Conservation (phyloP, 2,113 vertebrate species). For the Indicator maculatus region DNA sequence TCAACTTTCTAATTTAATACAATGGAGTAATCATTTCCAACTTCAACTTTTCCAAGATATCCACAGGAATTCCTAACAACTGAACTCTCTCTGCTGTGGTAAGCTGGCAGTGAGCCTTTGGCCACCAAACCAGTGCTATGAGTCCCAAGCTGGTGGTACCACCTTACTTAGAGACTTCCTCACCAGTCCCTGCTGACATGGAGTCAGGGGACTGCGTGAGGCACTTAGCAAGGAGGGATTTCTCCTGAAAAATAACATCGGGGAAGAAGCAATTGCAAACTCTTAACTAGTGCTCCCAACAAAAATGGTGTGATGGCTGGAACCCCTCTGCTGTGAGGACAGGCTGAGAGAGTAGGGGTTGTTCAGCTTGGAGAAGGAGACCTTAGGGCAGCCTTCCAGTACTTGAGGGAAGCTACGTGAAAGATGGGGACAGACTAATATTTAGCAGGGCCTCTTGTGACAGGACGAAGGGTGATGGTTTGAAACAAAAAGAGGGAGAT, state of each 20-base stretch:
- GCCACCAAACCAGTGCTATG: rapidly evolving
- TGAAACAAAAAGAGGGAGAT: neutral
- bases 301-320: neutral
- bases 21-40: neutral
- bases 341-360: neutral
- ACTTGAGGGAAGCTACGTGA: neutral
- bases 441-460: neutral
- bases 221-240: neutral
- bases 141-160: neutral
- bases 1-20: neutral
- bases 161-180: neutral
- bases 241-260: neutral
- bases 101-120: rapidly evolving
- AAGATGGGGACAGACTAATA: neutral
- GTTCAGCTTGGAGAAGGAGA: neutral
- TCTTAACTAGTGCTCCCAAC: neutral
- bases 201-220: neutral
- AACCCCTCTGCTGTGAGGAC: neutral
- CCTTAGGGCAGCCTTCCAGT: neutral
- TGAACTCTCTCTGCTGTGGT: neutral
- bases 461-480: neutral
- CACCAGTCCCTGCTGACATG: neutral
- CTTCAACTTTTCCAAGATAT: neutral
- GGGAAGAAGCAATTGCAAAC: neutral
- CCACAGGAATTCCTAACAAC: rapidly evolving